Base-by-base conservation (phyloP, 1,140 invertebrate species). In the Microplitis demolitor region DNA sequence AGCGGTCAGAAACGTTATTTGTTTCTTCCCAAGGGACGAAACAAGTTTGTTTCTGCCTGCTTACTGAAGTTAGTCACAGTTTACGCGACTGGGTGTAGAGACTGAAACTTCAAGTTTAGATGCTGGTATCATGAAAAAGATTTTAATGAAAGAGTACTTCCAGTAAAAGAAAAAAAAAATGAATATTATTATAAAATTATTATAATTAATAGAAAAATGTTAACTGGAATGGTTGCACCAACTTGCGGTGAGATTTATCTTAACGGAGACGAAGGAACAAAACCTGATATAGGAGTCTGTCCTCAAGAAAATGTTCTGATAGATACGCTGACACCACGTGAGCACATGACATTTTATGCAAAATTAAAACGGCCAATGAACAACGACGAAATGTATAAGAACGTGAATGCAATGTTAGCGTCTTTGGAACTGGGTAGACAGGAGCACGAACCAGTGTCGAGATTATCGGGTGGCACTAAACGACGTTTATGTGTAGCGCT, bases 301-400 rank as follows among this genome's bases (percentile, higher is more conserved):
- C 94, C 94, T 66, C 94, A 95, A 85, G 90, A 91, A 75, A 96
- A 97, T 87, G 95, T 96, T 33, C 88, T 97, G 9, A 91, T 96
- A 79, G 91, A 92, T 73, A 89, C 90, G 35, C 80, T 97, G 71
- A 96, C 93, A 16, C 93, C 94, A 0, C 82, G 90, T 39, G 96
- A 98, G 83, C 95, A 95, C 73, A 88, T 98, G 51, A 80, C 88
- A 50, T 89, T 96, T 72, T 97, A 95, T 87, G 93, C 93, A 14
- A 88, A 91, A 73, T 86, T 96, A 3, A 90, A 94, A 76, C 92
- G 90, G 16, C 87, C 90, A 0, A 79, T 83, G 5, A 88, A 69
- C 76, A 83, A 80, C 67, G 80, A 74, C 0, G 78, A 86, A 11
- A 82, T 83, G 70, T 74, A 77, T 31, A 79, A 78, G 11, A 86